Evolutionary conservation across 2,888 invertebrate species (phyloP).

Genomic region (Eulithis prunata): DNA sequence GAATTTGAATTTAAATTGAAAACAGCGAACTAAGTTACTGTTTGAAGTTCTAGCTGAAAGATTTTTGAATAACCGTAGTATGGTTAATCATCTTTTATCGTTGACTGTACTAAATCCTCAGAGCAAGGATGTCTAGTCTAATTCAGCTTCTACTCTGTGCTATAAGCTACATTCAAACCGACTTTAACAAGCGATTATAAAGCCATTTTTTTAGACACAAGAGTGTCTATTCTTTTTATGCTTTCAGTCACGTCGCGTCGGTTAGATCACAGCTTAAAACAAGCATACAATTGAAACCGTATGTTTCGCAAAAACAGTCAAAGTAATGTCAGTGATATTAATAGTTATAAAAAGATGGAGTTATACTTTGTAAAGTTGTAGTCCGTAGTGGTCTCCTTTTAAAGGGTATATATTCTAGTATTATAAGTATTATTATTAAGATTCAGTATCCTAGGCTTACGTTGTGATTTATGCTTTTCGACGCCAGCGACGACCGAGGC

Average conservation of each 20-base stretch:
- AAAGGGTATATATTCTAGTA: slow-evolving; percentile 15
- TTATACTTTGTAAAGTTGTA: slow-evolving; percentile 15
- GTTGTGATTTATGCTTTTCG: slow-evolving; percentile 69
- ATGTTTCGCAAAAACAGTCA: neutral
- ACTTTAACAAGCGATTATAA: neutral
- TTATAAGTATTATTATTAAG: slow-evolving; percentile 8
- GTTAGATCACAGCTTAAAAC: neutral
- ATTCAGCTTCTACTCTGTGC: neutral
- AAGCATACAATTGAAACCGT: too few relatives aligned
- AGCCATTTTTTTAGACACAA: neutral
- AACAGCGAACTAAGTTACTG: neutral
- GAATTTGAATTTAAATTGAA: neutral
- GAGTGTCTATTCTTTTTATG: neutral
- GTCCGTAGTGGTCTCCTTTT: slow-evolving; percentile 23
- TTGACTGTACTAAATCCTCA: neutral
- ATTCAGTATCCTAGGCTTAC: slow-evolving; percentile 70
- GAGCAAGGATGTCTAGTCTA: neutral
- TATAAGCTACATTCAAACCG: neutral
- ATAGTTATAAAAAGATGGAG: neutral
- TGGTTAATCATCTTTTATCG: neutral
- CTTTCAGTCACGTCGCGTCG: slow-evolving; percentile 4
- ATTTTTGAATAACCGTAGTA: neutral
- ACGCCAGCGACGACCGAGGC: slow-evolving; percentile 72
- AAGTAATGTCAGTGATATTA: slow-evolving; percentile 9
- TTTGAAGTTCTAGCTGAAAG: neutral